Evolutionary conservation across 2,888 invertebrate species (phyloP), one percentile per base, ranked within the genome.

Genomic region (Galerucella nymphaeae): DNA sequence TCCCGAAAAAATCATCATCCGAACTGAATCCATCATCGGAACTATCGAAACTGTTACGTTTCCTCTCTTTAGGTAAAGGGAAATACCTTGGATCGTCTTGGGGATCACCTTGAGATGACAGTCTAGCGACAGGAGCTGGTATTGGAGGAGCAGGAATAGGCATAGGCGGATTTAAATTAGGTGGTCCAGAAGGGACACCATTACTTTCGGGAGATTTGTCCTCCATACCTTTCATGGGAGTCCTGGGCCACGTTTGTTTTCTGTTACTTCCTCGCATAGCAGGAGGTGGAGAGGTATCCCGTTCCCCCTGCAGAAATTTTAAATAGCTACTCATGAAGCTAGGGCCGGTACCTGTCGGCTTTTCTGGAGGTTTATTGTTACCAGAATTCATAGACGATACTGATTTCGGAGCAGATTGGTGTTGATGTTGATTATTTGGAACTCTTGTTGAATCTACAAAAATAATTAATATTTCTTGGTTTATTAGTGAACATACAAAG

Each of bases 261-360:
- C 91, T 90, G 75, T 91, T 90, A 74, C 91, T 90, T 73, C 91
- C 88, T 81, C 90, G 88, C 79, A 91, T 89, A 78, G 90, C 90
- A 74, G 94, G 93, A 68, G 94, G 94, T 23, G 94, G 94, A 76
- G 94, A 94, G 61, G 92, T 91, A 80, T 95, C 94, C 59, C 94
- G 89, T 85, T 94, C 95, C 78, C 94, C 94, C 87, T 93, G 93
- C 78, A 94, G 87, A 86, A 95, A 95, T 87, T 94, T 95, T 79
- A 95, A 89, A 87, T 94, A 95, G 87, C 95, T 95, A 84, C 93
- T 94, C 94, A 95, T 94, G 86, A 95, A 95, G 76, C 94, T 94
- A 66, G 93, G 90, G 80, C 91, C 91, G 74, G 91, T 90, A 81
- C 90, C 89, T 80, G 88, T 88, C 76, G 89, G 87, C 84, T 91